These are phyloP conservation scores for Hemithea aestivaria DNA, from an alignment of 2,888 invertebrate genomes.

Conservation along the genomic window DNA sequence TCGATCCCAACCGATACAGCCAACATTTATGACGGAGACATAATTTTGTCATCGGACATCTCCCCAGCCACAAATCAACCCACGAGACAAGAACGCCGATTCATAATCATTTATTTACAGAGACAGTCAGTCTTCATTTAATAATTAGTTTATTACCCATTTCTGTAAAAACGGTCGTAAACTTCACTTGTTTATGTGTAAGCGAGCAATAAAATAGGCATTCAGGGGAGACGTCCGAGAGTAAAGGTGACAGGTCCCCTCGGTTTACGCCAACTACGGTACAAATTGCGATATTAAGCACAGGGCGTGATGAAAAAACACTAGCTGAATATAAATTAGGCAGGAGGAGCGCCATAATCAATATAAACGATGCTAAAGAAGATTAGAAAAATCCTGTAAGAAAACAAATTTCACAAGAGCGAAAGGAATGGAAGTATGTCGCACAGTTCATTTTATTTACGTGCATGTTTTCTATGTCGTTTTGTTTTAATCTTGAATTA, in stretches of 20 bases:
- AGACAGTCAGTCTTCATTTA: conserved; percentile 42
- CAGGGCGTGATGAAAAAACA: conserved; percentile 79
- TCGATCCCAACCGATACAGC: conserved; percentile 48
- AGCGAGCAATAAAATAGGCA: conserved; percentile 61
- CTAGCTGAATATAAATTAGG: conserved; percentile 80
- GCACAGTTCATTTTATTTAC: conserved; percentile 19
- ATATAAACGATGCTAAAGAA: conserved; percentile 79
- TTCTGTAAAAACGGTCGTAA: conserved; percentile 55
- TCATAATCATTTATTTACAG: conserved; percentile 45
- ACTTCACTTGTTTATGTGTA: conserved; percentile 61
- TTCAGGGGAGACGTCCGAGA: conserved; percentile 57
- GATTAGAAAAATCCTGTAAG: conserved; percentile 78
- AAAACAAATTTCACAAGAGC: conserved; percentile 73
- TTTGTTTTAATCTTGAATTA: conserved; percentile 12
- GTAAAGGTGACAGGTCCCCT: conserved; percentile 71
- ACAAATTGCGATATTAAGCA: conserved; percentile 79
- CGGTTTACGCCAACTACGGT: conserved; percentile 75
- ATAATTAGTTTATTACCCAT: conserved; percentile 56
- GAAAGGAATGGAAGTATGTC: conserved; percentile 48
- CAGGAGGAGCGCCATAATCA: conserved; percentile 76
- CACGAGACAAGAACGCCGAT: conserved; percentile 41
- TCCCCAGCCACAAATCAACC: conserved; percentile 44
- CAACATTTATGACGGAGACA: conserved; percentile 55
- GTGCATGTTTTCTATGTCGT: conserved; percentile 15
- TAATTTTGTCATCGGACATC: conserved; percentile 54